Conservation (phyloP, 2,113 vertebrate genomes). For the Salvelinus fontinalis region DNA sequence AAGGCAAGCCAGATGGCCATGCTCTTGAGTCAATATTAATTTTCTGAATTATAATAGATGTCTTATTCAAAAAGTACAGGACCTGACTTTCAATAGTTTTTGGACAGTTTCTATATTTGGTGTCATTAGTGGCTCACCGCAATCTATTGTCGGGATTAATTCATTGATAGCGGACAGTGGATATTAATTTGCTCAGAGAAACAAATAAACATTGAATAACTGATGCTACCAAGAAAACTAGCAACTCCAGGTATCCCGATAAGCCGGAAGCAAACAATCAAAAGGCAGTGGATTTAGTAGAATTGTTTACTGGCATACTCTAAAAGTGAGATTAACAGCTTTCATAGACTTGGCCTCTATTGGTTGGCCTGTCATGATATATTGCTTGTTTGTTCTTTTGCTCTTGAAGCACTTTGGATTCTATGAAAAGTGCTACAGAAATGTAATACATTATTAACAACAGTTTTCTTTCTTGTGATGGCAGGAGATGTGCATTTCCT, state of each 20-base stretch:
- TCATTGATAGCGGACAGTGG: background rate
- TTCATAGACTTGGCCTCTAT: background rate
- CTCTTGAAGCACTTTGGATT: too few relatives aligned
- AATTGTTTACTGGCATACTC: background rate
- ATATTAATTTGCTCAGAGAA: background rate
- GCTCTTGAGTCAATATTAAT: background rate
- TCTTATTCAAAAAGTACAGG: too few relatives aligned
- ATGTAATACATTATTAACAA: too few relatives aligned
- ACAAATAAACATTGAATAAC: background rate
- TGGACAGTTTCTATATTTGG: background rate
- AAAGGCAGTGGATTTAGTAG: background rate
- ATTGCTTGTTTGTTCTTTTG: too few relatives aligned
- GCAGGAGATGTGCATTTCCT: background rate
- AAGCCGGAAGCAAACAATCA: background rate
- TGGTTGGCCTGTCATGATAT: too few relatives aligned
- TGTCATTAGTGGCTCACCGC: background rate
- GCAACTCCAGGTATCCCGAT: background rate
- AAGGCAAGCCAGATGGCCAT: background rate
- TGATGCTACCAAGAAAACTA: background rate
- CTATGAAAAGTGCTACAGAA: too few relatives aligned
- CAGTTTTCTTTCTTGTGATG: background rate
- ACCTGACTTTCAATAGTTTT: too few relatives aligned
- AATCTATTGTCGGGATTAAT: background rate
- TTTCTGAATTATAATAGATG: too few relatives aligned
- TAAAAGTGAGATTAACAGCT: background rate